Evolutionary conservation across 2,113 vertebrate genomes (phyloP).

Genomic region (Cricetomys ansorgei): DNA sequence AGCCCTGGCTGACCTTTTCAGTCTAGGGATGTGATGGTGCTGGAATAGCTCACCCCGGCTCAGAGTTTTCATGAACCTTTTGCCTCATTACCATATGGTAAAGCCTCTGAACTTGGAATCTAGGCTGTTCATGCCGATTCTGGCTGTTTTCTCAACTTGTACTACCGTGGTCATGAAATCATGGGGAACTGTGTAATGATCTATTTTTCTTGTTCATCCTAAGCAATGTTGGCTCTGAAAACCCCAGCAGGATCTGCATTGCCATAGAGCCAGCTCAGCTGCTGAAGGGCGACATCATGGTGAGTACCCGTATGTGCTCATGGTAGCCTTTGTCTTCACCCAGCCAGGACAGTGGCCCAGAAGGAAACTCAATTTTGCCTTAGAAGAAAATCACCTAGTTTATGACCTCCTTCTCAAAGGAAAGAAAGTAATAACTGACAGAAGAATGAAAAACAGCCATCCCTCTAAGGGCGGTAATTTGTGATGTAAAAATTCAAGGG

Average conservation of each 20-base stretch:
- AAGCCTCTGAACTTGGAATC: background rate
- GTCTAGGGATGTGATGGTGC: background rate
- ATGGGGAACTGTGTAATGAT: fast-evolving
- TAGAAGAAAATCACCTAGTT: background rate
- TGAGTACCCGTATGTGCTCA: conserved; percentile 81
- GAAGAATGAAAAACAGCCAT: background rate
- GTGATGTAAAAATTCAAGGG: conserved; percentile 33
- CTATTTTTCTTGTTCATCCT: conserved; percentile 16
- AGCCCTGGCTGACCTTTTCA: background rate
- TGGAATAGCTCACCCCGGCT: background rate
- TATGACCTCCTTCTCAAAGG: background rate
- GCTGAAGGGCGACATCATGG: conserved; percentile 97
- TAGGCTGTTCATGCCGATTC: fast-evolving
- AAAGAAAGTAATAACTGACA: background rate
- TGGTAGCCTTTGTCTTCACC: fast-evolving
- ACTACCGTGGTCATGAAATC: fast-evolving
- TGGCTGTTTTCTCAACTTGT: background rate
- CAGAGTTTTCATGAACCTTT: background rate
- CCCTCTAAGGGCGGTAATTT: background rate
- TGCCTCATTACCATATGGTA: background rate
- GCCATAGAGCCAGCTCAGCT: conserved; percentile 95
- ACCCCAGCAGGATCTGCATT: conserved; percentile 91
- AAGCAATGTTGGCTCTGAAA: conserved; percentile 91
- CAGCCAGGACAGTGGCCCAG: too few relatives aligned
- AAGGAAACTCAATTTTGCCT: background rate